Evolutionary conservation across 1,140 invertebrate genomes (phyloP).

Genomic region (Aphelinus atriplicis): DNA sequence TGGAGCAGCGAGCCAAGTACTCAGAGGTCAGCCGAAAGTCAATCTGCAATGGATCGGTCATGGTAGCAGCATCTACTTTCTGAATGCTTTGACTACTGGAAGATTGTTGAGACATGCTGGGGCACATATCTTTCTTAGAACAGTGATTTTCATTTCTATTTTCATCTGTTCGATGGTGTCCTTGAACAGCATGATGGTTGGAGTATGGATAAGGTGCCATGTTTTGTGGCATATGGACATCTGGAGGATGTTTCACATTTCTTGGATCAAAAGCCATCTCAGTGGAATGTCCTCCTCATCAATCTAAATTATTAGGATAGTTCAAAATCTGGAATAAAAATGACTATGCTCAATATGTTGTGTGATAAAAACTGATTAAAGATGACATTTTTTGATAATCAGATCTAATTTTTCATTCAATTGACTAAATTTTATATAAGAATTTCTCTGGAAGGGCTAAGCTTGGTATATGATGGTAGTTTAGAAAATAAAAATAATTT

Average conservation of each 20-base stretch:
- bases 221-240: slow-evolving; percentile 50
- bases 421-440: too few relatives aligned
- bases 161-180: slow-evolving; percentile 57
- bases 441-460: too few relatives aligned
- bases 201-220: slow-evolving; percentile 51
- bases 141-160: slow-evolving; percentile 61
- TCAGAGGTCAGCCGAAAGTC: slow-evolving; percentile 62
- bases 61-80: slow-evolving; percentile 67
- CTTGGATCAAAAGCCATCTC: slow-evolving; percentile 58
- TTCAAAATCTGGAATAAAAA: slow-evolving; percentile 43
- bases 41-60: slow-evolving; percentile 66
- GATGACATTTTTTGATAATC: too few relatives aligned
- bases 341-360: background rate
- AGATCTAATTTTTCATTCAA: too few relatives aligned
- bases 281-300: slow-evolving; percentile 9
- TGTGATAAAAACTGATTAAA: too few relatives aligned
- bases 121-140: slow-evolving; percentile 56
- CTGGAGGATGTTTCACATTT: slow-evolving; percentile 54
- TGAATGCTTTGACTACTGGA: slow-evolving; percentile 58
- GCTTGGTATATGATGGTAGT: too few relatives aligned
- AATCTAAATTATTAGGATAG: slow-evolving; percentile 22
- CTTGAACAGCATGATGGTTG: slow-evolving; percentile 39
- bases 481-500: too few relatives aligned
- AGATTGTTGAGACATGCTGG: slow-evolving; percentile 53
- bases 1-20: slow-evolving; percentile 61